Conservation (phyloP, 1,140 invertebrate species). For the Leptinotarsa lineolata region DNA sequence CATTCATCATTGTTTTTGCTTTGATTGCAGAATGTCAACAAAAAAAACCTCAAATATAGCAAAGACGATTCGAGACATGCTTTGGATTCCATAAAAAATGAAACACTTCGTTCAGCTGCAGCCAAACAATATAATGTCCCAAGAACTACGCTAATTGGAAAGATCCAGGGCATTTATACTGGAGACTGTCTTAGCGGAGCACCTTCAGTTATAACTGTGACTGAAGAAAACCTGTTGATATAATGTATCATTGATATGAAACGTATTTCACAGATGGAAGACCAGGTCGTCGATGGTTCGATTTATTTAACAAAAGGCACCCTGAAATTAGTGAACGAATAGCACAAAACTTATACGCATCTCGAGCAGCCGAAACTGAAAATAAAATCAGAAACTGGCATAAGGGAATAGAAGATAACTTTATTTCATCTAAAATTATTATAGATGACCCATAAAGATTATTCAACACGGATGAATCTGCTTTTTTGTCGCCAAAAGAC, state of each 20-base stretch:
- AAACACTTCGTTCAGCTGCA: background rate
- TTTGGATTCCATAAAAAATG: constrained; percentile 3
- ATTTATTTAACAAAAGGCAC: constrained; percentile 12
- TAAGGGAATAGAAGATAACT: constrained; percentile 9
- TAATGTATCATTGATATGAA: constrained; percentile 23
- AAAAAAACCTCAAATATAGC: constrained; percentile 10
- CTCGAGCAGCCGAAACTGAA: constrained; percentile 16
- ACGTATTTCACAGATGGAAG: constrained; percentile 7
- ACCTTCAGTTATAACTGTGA: background rate
- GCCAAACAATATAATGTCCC: constrained; percentile 24
- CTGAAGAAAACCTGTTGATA: constrained; percentile 18
- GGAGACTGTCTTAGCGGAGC: constrained; percentile 21
- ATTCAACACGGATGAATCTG: constrained; percentile 26
- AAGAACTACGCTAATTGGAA: constrained; percentile 27
- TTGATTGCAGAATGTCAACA: constrained; percentile 12
- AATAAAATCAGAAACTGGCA: constrained; percentile 18
- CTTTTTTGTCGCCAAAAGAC: constrained; percentile 12
- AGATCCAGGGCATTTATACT: constrained; percentile 15
- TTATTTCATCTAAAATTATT: constrained; percentile 5
- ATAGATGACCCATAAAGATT: constrained; percentile 17
- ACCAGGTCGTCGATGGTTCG: constrained; percentile 9
- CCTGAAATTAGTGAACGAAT: background rate
- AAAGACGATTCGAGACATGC: constrained; percentile 10
- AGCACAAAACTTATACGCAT: constrained; percentile 12
- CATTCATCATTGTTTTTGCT: constrained; percentile 1